A percentile compares a stretch with the other conserved stretches of the same genome.
Evolutionary conservation across 2,888 invertebrate genomes (phyloP).

Genomic region (Tetragonisca angustula): DNA sequence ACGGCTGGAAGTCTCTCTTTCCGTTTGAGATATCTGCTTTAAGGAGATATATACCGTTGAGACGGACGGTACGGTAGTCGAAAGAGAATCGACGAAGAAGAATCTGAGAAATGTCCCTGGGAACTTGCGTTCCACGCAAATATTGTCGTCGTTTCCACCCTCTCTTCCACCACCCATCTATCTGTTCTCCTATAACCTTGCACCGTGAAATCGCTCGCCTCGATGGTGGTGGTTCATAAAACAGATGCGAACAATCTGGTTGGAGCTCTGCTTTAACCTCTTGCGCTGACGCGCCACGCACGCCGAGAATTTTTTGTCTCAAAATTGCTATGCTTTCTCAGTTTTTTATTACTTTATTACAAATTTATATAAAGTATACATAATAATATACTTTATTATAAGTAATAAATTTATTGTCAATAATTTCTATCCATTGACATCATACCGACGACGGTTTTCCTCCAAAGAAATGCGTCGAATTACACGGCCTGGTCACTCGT

Average conservation of each 20-base stretch:
- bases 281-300: too few relatives aligned
- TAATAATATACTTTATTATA: too few relatives aligned
- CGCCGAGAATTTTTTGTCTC: too few relatives aligned
- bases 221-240: neutral
- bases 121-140: neutral
- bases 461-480: too few relatives aligned
- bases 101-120: neutral
- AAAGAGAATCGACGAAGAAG: neutral
- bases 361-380: too few relatives aligned
- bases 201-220: neutral
- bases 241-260: slow-evolving; percentile 2
- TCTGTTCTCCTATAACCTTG: neutral
- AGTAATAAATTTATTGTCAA: too few relatives aligned
- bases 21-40: neutral
- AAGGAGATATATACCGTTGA: neutral
- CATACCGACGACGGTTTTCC: too few relatives aligned
- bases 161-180: neutral
- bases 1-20: neutral
- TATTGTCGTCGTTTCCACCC: neutral
- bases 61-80: too few relatives aligned
- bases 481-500: too few relatives aligned
- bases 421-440: too few relatives aligned
- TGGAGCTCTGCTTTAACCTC: neutral
- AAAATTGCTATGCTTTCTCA: neutral
- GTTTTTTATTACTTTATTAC: too few relatives aligned